Evolutionary conservation across 2,797 vertebrate genomes (phyloP).

Genomic region (Peromyscus nudipes): DNA sequence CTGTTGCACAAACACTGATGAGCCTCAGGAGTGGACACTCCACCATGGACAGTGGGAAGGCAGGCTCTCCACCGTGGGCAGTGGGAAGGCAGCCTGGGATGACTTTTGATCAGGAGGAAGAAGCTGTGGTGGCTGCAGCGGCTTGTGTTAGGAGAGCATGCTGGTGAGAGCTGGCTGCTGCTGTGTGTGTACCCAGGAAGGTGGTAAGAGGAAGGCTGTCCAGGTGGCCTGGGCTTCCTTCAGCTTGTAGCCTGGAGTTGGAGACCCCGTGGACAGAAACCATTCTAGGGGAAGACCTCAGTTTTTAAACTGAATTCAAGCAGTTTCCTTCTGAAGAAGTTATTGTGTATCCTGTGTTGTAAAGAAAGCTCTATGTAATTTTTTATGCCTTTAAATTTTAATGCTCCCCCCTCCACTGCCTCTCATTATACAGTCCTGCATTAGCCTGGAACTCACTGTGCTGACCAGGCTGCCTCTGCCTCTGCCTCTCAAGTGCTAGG

Average conservation of each 20-base stretch:
- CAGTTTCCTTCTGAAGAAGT: conserved; percentile 18
- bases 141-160: neutral
- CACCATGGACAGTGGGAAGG: neutral
- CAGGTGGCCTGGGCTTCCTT: neutral
- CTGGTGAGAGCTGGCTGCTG: neutral
- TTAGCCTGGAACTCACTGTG: neutral
- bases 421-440: neutral
- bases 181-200: neutral
- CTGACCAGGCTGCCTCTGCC: neutral
- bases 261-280: neutral
- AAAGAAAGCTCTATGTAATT: neutral
- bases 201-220: conserved; percentile 1
- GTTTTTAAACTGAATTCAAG: conserved; percentile 29
- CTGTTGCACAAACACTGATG: too few relatives aligned
- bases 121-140: too few relatives aligned
- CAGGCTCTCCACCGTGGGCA: too few relatives aligned
- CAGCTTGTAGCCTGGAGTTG: neutral
- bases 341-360: neutral
- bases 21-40: neutral
- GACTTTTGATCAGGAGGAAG: neutral
- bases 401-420: rapidly evolving
- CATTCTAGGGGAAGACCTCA: neutral
- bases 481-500: neutral
- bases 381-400: neutral
- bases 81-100: neutral